Percentiles rank a stretch among this genome's conserved stretches.
Conservation (phyloP, 1,140 invertebrate genomes). For the Palaemon carinicauda region DNA sequence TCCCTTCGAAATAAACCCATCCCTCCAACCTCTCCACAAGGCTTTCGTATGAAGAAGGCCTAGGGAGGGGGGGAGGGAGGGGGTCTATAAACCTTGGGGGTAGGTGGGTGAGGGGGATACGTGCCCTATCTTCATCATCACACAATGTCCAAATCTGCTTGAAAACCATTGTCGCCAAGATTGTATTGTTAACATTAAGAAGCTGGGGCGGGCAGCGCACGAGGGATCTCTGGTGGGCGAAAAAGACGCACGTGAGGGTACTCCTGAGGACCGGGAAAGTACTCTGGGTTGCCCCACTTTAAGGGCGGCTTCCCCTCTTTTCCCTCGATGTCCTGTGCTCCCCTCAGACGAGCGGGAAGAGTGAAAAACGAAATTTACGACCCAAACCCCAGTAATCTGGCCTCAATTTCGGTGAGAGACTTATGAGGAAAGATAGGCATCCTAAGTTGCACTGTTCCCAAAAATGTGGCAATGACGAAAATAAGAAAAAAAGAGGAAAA, state of each 20-base stretch:
- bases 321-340: background rate
- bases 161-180: conserved; percentile 18
- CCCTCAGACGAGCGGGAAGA: background rate
- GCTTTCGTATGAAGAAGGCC: background rate
- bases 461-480: background rate
- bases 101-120: too few species aligned
- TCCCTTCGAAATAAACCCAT: background rate
- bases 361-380: conserved; percentile 7
- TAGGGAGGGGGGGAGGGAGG: too few species aligned
- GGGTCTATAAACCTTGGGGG: too few species aligned
- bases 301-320: background rate
- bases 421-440: background rate
- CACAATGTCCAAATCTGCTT: conserved; percentile 27
- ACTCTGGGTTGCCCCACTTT: background rate
- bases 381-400: background rate
- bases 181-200: conserved; percentile 34
- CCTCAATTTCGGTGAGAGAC: background rate
- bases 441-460: background rate
- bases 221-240: background rate
- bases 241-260: background rate
- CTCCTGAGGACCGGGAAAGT: background rate
- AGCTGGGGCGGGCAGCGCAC: background rate
- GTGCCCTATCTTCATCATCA: conserved; percentile 22
- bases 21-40: background rate
- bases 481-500: background rate